phyloP scores from a whole-genome alignment of 2,113 vertebrate genomes.

The Oryzias melastigma region DNA sequence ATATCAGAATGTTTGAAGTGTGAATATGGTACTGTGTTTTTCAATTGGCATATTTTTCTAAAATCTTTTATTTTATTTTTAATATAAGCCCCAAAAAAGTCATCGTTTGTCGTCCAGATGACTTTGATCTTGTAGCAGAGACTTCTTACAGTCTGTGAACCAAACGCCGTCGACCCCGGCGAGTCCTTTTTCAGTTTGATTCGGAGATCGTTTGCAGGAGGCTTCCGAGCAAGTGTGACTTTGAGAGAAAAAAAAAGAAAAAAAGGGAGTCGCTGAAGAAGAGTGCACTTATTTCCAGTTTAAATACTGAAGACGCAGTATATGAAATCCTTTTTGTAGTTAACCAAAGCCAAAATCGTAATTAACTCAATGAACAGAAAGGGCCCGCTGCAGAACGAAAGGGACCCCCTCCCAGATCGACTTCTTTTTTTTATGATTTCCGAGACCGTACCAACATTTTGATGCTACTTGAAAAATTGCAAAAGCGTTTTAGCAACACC shows the following conservation, averaged over 20 bases:
- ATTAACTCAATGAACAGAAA: constrained; percentile 73
- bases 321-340: constrained; percentile 82
- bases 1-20: constrained; percentile 71
- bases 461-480: constrained; percentile 66
- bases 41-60: constrained; percentile 69
- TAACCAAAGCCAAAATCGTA: constrained; percentile 92
- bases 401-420: constrained; percentile 76
- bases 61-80: constrained; percentile 60
- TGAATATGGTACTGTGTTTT: constrained; percentile 68
- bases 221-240: constrained; percentile 65
- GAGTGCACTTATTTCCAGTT: constrained; percentile 88
- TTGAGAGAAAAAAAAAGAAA: too few relatives aligned
- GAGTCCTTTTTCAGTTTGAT: constrained; percentile 52
- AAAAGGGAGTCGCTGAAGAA: constrained; percentile 77
- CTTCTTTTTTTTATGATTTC: constrained; percentile 46
- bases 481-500: constrained; percentile 77
- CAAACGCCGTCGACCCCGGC: constrained; percentile 41
- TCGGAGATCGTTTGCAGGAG: constrained; percentile 54
- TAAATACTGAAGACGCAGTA: constrained; percentile 73
- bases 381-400: constrained; percentile 77
- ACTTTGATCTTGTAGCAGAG: constrained; percentile 55
- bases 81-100: constrained; percentile 53
- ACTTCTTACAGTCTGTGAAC: constrained; percentile 37
- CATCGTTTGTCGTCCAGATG: constrained; percentile 44
- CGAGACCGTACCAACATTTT: constrained; percentile 64